These are phyloP conservation scores for Endomychus coccineus DNA, from an alignment of 2,888 invertebrate genomes.

Conservation along the genomic window DNA sequence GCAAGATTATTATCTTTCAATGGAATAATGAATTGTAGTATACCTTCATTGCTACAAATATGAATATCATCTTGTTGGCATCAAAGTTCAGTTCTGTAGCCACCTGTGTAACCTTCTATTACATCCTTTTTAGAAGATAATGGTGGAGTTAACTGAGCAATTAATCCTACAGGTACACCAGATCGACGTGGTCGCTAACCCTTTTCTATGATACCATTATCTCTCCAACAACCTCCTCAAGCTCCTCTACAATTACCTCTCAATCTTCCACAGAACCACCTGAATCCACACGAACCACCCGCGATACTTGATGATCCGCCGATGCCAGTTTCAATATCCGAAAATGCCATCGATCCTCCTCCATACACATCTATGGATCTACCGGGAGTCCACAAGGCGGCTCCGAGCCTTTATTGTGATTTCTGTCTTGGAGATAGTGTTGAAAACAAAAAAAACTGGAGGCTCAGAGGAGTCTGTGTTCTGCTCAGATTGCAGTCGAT, in stretches of 20 bases:
- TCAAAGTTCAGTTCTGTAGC: too few species aligned
- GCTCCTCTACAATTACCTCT: constrained; percentile 41
- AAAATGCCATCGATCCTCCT: constrained; percentile 41
- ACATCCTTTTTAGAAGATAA: constrained; percentile 26
- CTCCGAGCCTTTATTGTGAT: constrained; percentile 93
- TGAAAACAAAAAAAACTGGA: constrained; percentile 94
- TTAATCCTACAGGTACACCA: constrained; percentile 32
- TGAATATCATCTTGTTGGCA: too few species aligned
- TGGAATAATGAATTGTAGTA: too few species aligned
- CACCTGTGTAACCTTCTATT: constrained; percentile 14
- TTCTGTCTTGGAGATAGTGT: constrained; percentile 94
- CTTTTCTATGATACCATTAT: constrained; percentile 9
- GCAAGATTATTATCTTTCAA: too few species aligned
- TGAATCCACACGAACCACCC: constrained; percentile 38
- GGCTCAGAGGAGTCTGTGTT: constrained; percentile 92
- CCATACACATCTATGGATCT: constrained; percentile 15
- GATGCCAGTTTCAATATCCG: constrained; percentile 46
- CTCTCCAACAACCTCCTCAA: constrained; percentile 19
- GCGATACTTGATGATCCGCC: constrained; percentile 42
- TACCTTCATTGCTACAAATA: too few species aligned
- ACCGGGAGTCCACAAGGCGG: constrained; percentile 56
- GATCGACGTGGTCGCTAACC: constrained; percentile 32
- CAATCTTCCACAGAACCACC: constrained; percentile 45
- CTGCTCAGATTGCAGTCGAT: constrained; percentile 97
- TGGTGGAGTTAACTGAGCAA: constrained; percentile 19